Evolutionary conservation across 2,113 vertebrate species (phyloP), one percentile per base, ranked within the genome.

Genomic region (Ageneiosus marmoratus): DNA sequence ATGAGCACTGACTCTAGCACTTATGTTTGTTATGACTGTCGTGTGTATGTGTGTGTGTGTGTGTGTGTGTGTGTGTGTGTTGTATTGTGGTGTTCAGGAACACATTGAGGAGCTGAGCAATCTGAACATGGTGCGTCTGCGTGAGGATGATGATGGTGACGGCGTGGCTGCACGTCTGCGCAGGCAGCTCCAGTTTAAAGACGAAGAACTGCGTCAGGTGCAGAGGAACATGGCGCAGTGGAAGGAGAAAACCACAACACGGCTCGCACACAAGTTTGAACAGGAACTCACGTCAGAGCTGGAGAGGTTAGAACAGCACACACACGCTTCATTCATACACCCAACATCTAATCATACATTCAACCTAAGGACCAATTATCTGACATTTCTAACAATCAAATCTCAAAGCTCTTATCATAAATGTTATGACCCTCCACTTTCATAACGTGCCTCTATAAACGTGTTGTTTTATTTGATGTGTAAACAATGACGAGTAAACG

Each of bases 41-140:
- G n/a, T n/a, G n/a, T n/a, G n/a, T n/a, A n/a, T 41, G 37, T 41
- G 37, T 41, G 37, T 41, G 37, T 41, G 37, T 41, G 37, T 41
- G 37, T 41, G 37, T 41, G 37, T 41, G 37, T 41, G 37, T 41
- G 27, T 41, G 69, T 79, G 13, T 84, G 56, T 56, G 8, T 55
- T 55, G 22, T 58, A 12, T 2, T 74, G n/a, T n/a, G n/a, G n/a
- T n/a, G 32, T 86, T 4, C 87, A 95, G 95, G 94, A 95, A 69
- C 95, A 95, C 88, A 86, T 94, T 5, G 90, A 94, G 79, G 94
- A 95, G 89, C 79, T 95, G 74, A 91, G 93, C 76, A 82, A 88
- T 63, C 77, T 94, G 85, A 92, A 87, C 84, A 81, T 88, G 77
- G 60, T 81, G 63, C 89, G 83, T 53, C 7, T 86, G 74, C 83